Percentiles rank a stretch among this genome's conserved stretches.
These are phyloP conservation scores for Cottus gobio DNA, from an alignment of 2,113 vertebrate genomes.

Conservation along the genomic window DNA sequence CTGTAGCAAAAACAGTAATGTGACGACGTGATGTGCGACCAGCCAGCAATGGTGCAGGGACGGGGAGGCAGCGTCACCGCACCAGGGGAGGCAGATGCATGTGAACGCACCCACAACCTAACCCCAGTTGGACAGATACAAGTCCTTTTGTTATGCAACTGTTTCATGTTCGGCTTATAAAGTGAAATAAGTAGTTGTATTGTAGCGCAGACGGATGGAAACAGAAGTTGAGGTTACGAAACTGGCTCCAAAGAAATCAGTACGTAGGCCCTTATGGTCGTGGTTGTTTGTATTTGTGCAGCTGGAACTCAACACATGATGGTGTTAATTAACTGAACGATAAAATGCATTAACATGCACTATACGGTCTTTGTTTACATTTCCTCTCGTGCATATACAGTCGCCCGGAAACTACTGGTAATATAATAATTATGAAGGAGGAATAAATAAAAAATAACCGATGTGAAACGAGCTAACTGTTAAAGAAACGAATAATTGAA, in stretches of 20 bases:
- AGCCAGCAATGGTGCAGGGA: constrained; percentile 77
- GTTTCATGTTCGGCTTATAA: background rate
- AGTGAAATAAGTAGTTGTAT: background rate
- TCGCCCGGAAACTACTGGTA: background rate
- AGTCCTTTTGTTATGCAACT: fast-evolving
- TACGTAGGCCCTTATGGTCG: constrained; percentile 37
- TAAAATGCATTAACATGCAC: background rate
- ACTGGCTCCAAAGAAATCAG: constrained; percentile 12
- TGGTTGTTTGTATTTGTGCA: background rate
- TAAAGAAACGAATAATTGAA: background rate
- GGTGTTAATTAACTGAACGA: background rate
- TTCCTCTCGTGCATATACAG: background rate
- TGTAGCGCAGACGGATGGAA: background rate
- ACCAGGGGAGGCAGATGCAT: constrained; percentile 61
- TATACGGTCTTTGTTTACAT: constrained; percentile 38
- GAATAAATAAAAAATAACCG: background rate
- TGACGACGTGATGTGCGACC: constrained; percentile 76
- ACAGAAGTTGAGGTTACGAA: background rate
- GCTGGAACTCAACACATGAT: fast-evolving
- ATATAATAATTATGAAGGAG: background rate
- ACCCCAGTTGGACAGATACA: too few species aligned
- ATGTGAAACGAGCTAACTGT: background rate
- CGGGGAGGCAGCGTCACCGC: constrained; percentile 65
- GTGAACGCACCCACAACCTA: constrained; percentile 1
- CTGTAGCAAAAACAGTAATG: constrained; percentile 47